Percentiles rank a stretch among this genome's conserved stretches.
Conservation (phyloP, 2,797 vertebrate species). For the Rhynchonycteris naso region DNA sequence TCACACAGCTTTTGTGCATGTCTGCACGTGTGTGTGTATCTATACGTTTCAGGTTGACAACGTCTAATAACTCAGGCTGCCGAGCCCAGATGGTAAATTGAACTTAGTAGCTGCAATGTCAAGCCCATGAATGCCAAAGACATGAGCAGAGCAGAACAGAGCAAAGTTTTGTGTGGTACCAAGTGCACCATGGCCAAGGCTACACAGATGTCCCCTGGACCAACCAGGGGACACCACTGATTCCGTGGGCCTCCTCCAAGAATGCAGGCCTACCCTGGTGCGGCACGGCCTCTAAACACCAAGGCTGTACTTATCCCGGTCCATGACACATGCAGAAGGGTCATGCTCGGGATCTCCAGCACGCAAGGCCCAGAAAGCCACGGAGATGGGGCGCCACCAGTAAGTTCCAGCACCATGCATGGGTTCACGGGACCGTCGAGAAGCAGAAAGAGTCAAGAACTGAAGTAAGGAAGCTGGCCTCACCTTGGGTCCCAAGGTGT, state of each 20-base stretch:
- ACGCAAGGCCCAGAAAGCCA: accelerated
- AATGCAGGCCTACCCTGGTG: not conserved
- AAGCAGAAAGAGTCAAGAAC: not conserved
- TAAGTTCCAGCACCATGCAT: accelerated
- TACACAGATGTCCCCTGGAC: accelerated
- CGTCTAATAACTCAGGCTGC: not conserved
- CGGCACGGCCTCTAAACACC: not conserved
- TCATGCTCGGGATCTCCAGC: not conserved
- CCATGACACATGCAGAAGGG: too few species aligned
- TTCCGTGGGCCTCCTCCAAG: too few species aligned
- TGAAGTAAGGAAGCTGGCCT: accelerated
- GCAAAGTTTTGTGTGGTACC: too few species aligned
- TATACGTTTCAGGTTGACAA: not conserved
- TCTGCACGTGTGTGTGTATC: not conserved
- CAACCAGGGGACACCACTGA: too few species aligned
- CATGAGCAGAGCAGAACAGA: accelerated
- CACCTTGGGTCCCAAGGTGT: accelerated
- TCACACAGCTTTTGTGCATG: not conserved
- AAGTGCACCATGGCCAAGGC: accelerated
- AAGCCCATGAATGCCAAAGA: not conserved
- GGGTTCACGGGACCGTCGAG: accelerated
- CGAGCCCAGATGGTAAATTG: not conserved
- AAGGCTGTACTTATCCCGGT: accelerated
- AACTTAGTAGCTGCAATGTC: not conserved
- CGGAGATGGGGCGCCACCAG: accelerated